Evolutionary conservation across 1,140 invertebrate species (phyloP), one percentile per base, ranked within the genome.

Genomic region (Phymorhynchus buccinoides): DNA sequence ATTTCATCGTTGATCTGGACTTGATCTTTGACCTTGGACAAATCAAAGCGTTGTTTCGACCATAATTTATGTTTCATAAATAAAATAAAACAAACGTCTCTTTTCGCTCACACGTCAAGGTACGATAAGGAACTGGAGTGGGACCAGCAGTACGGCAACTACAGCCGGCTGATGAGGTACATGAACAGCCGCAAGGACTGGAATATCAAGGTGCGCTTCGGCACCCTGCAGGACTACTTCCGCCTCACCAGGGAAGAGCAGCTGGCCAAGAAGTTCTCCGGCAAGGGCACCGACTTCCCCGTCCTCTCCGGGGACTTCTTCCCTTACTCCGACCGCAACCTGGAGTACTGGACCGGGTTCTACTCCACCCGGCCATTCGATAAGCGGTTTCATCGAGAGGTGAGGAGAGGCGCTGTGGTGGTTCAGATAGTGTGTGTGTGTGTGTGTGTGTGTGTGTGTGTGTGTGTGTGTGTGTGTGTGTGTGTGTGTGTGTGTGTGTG

Each of bases 341-440:
- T 96, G 80, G 97, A 98, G 92, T 99, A 99, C 91, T 99, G 98
- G 98, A 98, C 97, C 56, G 98, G 98, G 0, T 99, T 98, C 93
- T 99, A 96, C 91, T 98, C 97, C 0, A 99, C 98, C 0, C 93
- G 98, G 41, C 98, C 98, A 0, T 98, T 97, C 90, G 96, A 97
- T 93, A 99, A 99, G 93, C 95, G 97, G 3, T 93, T 99, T 22
- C 96, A 87, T 37, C 93, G 98, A 0, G 96, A 99, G 81, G 81
- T 83, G 52, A 39, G 56, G n/a, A 27, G 6, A 27, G 12, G n/a
- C 18, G 56, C 4, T 62, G 56, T 6, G 22, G 56, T 22, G 56
- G n/a, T 62, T 27, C 12, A 22, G 56, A 22, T 27, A 62, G 56
- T 22, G 3, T 14, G 6, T 62, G 56, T 3, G 6, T 14, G 7